phyloP scores from a whole-genome alignment of 2,113 vertebrate genomes.

The Malurus elegans region DNA sequence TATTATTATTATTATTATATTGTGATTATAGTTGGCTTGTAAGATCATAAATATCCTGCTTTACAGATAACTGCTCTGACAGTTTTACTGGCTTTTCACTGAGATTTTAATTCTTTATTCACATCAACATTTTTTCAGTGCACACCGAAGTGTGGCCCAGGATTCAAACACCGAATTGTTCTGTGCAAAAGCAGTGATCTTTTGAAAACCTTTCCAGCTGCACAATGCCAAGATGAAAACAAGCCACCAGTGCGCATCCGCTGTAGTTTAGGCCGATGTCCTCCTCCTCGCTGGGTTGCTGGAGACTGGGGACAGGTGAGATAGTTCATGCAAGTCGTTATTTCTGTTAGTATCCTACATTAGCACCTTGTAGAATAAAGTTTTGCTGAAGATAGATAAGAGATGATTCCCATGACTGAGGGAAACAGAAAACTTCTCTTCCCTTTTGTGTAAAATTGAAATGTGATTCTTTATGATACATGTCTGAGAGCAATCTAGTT shows the following conservation, averaged over 20 bases:
- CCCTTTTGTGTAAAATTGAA: not conserved
- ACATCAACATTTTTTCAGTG: slow-evolving; percentile 73
- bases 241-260: slow-evolving; percentile 91
- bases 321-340: not conserved
- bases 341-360: not conserved
- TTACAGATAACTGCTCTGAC: not conserved
- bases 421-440: not conserved
- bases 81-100: not conserved
- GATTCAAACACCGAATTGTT: slow-evolving; percentile 95
- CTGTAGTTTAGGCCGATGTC: slow-evolving; percentile 91
- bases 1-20: not conserved
- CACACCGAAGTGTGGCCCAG: slow-evolving; percentile 94
- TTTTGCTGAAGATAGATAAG: not conserved
- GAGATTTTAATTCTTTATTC: not conserved
- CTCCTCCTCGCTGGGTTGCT: slow-evolving; percentile 93
- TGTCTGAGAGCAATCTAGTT: not conserved
- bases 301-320: slow-evolving; percentile 98
- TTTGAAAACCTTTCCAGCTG: slow-evolving; percentile 87
- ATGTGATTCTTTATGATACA: not conserved
- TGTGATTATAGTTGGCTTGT: not conserved
- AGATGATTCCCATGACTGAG: not conserved
- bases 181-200: slow-evolving; percentile 96
- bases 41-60: not conserved
- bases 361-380: not conserved
- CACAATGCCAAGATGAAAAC: slow-evolving; percentile 85